phyloP scores from a whole-genome alignment of 2,888 invertebrate species.

The Agrotis segetum region DNA sequence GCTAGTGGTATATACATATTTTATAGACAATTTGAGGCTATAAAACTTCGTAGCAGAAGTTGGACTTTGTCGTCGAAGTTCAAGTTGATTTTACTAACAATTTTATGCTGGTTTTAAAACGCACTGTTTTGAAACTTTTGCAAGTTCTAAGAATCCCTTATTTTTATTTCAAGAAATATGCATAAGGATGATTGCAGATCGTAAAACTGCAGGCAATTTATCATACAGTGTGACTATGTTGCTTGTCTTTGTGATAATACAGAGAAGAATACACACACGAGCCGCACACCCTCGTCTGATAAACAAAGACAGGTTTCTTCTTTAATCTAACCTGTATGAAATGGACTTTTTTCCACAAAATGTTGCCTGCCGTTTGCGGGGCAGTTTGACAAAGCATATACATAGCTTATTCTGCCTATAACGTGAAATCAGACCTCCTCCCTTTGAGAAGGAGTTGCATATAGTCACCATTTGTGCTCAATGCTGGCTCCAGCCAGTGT shows the following conservation, averaged over 20 bases:
- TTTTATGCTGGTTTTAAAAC: slow-evolving; percentile 11
- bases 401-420: not conserved
- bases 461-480: too few species aligned
- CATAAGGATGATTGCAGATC: not conserved
- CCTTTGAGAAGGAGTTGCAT: not conserved
- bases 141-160: not conserved
- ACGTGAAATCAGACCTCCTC: not conserved
- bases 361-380: not conserved
- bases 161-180: slow-evolving; percentile 7
- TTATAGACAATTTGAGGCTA: slow-evolving; percentile 39
- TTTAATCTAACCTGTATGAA: not conserved
- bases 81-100: slow-evolving; percentile 16
- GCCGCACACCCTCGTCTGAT: not conserved
- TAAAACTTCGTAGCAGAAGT: slow-evolving; percentile 42
- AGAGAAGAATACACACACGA: not conserved
- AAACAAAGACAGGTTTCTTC: not conserved
- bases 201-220: not conserved
- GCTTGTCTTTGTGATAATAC: not conserved
- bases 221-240: not conserved
- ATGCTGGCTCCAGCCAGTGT: too few species aligned
- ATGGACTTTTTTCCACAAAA: not conserved
- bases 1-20: slow-evolving; percentile 34
- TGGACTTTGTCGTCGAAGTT: slow-evolving; percentile 28
- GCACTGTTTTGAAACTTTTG: slow-evolving; percentile 14
- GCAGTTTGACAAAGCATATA: not conserved